phyloP scores from a whole-genome alignment of 2,888 invertebrate genomes.

The Drosophila diplacantha region DNA sequence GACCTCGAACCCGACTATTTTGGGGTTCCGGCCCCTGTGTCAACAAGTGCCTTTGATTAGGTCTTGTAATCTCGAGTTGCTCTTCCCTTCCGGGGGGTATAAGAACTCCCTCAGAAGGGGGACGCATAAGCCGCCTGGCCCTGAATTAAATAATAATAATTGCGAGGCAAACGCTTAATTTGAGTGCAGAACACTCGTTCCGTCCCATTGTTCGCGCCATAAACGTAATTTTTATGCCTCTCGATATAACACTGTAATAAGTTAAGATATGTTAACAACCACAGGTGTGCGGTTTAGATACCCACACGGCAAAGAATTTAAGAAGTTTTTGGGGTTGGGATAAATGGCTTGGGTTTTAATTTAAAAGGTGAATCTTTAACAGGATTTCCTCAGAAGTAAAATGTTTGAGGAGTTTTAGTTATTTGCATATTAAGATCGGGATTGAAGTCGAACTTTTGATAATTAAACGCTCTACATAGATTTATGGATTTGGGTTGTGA shows the following conservation, averaged over 20 bases:
- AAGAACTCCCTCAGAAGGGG: neutral
- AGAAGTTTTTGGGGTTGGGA: neutral
- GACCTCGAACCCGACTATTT: slow-evolving; percentile 5
- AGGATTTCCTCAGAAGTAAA: neutral
- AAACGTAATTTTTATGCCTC: slow-evolving; percentile 6
- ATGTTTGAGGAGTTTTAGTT: too few relatives aligned
- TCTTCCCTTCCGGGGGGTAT: slow-evolving; percentile 28
- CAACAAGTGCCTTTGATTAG: slow-evolving; percentile 55
- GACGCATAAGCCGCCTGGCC: neutral
- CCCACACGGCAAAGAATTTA: slow-evolving; percentile 13
- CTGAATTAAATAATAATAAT: slow-evolving; percentile 1
- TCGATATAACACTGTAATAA: slow-evolving; percentile 22
- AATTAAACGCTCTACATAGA: neutral
- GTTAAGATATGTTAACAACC: slow-evolving; percentile 21
- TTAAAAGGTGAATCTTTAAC: neutral
- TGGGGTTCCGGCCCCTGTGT: slow-evolving; percentile 3
- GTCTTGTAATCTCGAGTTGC: slow-evolving; percentile 43
- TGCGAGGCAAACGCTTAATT: neutral
- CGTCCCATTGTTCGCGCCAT: slow-evolving; percentile 2
- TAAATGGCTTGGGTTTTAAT: neutral
- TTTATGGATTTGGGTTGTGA: neutral
- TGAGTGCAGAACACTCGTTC: neutral
- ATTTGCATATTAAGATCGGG: neutral
- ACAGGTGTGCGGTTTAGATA: slow-evolving; percentile 27
- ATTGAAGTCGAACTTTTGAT: neutral